Base-by-base conservation (phyloP, 2,888 invertebrate species). In the Orthosia gothica region DNA sequence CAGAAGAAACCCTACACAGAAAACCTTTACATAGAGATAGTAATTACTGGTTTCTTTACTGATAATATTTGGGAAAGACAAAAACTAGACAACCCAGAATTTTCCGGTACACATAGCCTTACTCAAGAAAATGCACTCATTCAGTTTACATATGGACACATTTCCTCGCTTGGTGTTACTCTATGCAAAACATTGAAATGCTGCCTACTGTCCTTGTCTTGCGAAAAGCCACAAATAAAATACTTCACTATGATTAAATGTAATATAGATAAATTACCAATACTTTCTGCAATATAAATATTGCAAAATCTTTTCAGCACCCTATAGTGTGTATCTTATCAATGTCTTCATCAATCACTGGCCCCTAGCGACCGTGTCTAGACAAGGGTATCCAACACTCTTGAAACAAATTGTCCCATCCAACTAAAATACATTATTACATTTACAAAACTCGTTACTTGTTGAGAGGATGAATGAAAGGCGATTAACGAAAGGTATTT, bases 311-410 rank as follows among this genome's bases (percentile, higher is more conserved):
- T 54, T 12, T 54, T 45, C 49, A 66, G 47, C 20, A 20, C 20
- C 20, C 54, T 52, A 47, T 32, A 78, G 20, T 18, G 54, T 65
- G 26, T 23, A 9, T 59, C 57, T 61, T 68, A 58, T 72, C 68
- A 69, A 72, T 69, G 32, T 70, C 57, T 67, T 65, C 78, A 88
- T 87, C 80, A 80, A 86, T 87, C 85, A 83, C 67, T 52, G 32
- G 40, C 47, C 71, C 57, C 66, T 11, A 61, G 62, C 23, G 63
- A 66, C 63, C 66, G 47, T n/a, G 75, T 86, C 81, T 78, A 81
- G 82, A 85, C 76, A 52, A 67, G 68, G 71, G 69, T 76, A 74
- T 64, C 70, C 49, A 81, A 62, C 11, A 50, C 67, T 66, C 69
- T 63, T 32, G 67, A 78, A 77, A 86, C 81, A 86, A 87, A 85